These are phyloP conservation scores for Vireo altiloquus DNA, from an alignment of 2,113 vertebrate genomes.

Conservation along the genomic window DNA sequence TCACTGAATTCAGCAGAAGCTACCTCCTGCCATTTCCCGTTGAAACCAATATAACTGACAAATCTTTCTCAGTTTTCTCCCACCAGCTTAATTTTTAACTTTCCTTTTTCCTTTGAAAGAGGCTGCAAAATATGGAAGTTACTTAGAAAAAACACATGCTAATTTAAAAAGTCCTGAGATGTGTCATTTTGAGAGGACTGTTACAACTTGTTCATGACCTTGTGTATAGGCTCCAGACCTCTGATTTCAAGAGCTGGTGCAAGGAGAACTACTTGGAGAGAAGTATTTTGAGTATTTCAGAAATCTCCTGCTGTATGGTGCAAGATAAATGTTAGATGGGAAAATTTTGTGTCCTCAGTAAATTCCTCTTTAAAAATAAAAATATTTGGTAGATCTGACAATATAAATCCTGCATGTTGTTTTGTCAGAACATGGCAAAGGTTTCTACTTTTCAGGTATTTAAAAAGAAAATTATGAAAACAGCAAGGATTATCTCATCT, in stretches of 20 bases:
- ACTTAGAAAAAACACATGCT: not conserved
- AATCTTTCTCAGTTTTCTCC: not conserved
- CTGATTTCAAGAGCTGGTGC: not conserved
- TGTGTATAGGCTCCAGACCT: not conserved
- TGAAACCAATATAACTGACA: not conserved
- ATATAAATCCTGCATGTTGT: not conserved
- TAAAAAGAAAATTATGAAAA: not conserved
- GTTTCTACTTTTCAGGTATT: not conserved
- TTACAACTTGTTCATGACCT: not conserved
- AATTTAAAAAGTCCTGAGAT: not conserved
- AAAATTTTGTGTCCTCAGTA: not conserved
- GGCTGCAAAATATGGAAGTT: not conserved
- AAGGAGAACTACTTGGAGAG: not conserved
- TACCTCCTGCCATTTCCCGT: not conserved
- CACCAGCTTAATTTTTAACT: not conserved
- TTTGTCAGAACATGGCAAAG: not conserved
- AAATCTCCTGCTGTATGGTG: not conserved
- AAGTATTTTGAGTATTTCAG: not conserved
- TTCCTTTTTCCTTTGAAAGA: not conserved
- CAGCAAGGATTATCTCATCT: not conserved
- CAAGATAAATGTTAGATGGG: not conserved
- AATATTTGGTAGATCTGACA: not conserved
- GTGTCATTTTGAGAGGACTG: not conserved
- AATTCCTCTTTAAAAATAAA: not conserved
- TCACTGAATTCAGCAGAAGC: not conserved